Base-by-base conservation (phyloP, 1,140 invertebrate genomes). In the Mercenaria mercenaria region DNA sequence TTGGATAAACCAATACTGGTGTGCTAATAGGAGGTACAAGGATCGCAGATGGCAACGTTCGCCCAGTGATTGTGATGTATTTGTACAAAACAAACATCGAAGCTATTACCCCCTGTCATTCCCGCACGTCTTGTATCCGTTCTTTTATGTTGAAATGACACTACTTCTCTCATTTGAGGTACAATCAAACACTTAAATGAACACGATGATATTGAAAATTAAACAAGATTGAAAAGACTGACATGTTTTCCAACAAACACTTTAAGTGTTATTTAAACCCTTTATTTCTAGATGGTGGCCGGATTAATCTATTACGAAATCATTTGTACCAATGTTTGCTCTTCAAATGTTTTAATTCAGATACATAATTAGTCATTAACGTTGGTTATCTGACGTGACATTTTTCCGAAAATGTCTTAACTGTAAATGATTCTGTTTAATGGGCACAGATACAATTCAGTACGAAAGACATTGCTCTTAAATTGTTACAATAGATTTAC, bases 351-450 rank as follows among this genome's bases (percentile, higher is more conserved):
- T 81, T 81, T 81, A 81, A 81, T 37, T 61, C 20, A 61, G 56
- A 56, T 56, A 37, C 43, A 47, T 77, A 87, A 87, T 87, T 87
- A 74, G 72, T 61, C 43, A 77, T 34, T 47, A 87, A 34, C 20
- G 82, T 82, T 64, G 41, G 37, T 82, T 37, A 82, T 32, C 64
- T 56, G 47, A 77, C 84, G 84, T 87, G 84, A 87, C 84, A 76
- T 56, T 41, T 59, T 85, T 13, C 61, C 47, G 13, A 77, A 52
- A 87, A 56, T 77, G 26, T 50, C 26, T 23, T 26, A 77, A 87
- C 29, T 50, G 41, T 50, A 72, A 50, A 67, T 67, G 32, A 72
- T 64, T 67, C 67, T 32, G 64, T 72, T 47, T 50, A 72, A 39
- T 72, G 61, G n/a, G 34, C 37, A 74, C 67, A 85, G 82, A 83